These are phyloP conservation scores for Zhengitettix transpicula DNA, from an alignment of 2,888 invertebrate genomes.

Conservation along the genomic window DNA sequence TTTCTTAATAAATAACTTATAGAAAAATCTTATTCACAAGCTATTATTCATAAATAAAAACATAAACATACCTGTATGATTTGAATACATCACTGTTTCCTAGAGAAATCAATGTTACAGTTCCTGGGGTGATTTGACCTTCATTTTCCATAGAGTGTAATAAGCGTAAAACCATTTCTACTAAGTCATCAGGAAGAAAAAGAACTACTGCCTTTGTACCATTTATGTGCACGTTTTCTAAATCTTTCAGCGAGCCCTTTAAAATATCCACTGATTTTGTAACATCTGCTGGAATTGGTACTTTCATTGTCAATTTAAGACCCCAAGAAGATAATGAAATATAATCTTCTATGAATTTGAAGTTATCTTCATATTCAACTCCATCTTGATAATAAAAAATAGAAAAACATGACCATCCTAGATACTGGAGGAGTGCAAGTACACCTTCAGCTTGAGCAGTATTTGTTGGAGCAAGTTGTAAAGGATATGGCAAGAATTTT, in stretches of 20 bases:
- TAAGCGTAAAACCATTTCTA: slow-evolving; percentile 8
- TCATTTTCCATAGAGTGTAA: slow-evolving; percentile 9
- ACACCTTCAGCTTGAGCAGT: slow-evolving; percentile 5
- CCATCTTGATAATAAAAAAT: slow-evolving; percentile 12
- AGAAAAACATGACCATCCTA: slow-evolving; percentile 9
- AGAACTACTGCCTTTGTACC: slow-evolving; percentile 9
- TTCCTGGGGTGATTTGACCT: slow-evolving; percentile 8
- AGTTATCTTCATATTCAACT: slow-evolving; percentile 11
- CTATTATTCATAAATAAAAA: no score
- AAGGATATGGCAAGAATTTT: slow-evolving; percentile 12
- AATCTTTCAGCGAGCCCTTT: background rate
- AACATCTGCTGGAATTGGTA: slow-evolving; percentile 1
- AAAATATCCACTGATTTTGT: slow-evolving; percentile 1
- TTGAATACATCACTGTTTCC: slow-evolving; percentile 8
- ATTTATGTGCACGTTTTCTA: slow-evolving; percentile 2
- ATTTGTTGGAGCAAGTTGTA: slow-evolving; percentile 12
- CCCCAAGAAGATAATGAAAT: background rate
- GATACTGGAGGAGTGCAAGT: slow-evolving; percentile 4
- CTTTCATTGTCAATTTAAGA: background rate
- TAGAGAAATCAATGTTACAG: slow-evolving; percentile 10
- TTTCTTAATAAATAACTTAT: no score
- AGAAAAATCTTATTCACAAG: no score
- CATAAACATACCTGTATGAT: slow-evolving; percentile 7
- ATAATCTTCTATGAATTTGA: slow-evolving; percentile 7
- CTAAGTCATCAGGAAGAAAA: slow-evolving; percentile 8